Evolutionary conservation across 2,888 invertebrate species (phyloP), one percentile per base, ranked within the genome.

Genomic region (Nymphalis polychloros): DNA sequence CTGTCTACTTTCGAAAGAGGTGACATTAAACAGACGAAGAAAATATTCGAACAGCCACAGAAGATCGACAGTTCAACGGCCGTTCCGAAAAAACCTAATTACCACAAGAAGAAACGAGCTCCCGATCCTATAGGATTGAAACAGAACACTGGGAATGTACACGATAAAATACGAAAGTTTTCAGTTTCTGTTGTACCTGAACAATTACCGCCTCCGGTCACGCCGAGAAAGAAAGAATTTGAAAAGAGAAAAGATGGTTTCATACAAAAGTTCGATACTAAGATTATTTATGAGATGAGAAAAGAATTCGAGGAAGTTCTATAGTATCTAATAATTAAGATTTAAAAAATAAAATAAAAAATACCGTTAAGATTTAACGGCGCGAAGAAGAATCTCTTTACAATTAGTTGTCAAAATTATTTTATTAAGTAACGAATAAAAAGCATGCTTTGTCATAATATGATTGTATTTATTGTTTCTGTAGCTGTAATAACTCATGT

Each of bases 121-220:
- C 77, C 81, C 73, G 1, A 73, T 79, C 50, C 81, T 75, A 72
- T 80, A 73, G 8, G 82, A 17, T 50, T 57, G 50, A 87, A 83
- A 73, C 79, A 82, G 2, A 82, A 86, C 31, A 78, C 82, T 59
- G 90, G 91, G 0, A 92, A 88, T 72, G 93, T 93, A 0, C 84
- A 87, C 49, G 91, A 92, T n/a, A 93, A 89, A 79, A 89, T 93
- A 13, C 88, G 85, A 72, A 89, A 86, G 72, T 93, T 93, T 70
- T 86, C 89, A 0, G 89, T 84, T 69, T 79, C 79, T 0, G 78
- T 80, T 3, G 78, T 81, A n/a, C 82, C 83, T 2, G 84, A 85
- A 70, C 71, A 77, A 0, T 84, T 84, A 69, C 79, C 79, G 16
- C 88, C 89, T 1, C 76, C 78, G 6, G 86, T 81, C 79, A 72